A percentile compares a stretch with the other conserved stretches of the same genome.
Conservation (phyloP, 1,140 invertebrate species). For the Physella acuta region DNA sequence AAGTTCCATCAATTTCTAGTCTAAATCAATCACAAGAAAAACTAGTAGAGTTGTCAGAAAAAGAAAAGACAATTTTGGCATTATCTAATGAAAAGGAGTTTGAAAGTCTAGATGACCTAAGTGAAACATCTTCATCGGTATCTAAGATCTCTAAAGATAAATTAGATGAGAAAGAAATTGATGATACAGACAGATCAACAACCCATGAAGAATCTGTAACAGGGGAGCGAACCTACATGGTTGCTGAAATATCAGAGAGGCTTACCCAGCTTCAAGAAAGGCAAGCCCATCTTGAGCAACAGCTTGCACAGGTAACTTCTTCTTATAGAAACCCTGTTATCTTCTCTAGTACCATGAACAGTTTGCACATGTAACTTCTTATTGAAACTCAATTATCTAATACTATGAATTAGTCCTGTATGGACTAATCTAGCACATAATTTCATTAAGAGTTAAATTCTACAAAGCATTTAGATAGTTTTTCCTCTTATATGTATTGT, state of each 20-base stretch:
- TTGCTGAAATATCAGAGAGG: constrained; percentile 2
- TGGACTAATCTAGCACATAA: no score
- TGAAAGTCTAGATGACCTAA: constrained; percentile 27
- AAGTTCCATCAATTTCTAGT: constrained; percentile 7
- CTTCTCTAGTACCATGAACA: no score
- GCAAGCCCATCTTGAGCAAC: constrained; percentile 6
- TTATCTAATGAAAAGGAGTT: constrained; percentile 12
- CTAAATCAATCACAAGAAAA: constrained; percentile 6
- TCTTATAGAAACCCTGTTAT: no score
- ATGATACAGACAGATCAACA: constrained; percentile 16
- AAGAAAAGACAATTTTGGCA: constrained; percentile 4
- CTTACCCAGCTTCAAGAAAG: constrained; percentile 1
- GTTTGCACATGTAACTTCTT: no score
- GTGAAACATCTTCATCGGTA: constrained; percentile 23
- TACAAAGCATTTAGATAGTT: no score
- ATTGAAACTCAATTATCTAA: no score
- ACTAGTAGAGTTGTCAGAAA: constrained; percentile 16
- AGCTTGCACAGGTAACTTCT: constrained; percentile 16
- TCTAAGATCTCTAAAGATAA: constrained; percentile 6
- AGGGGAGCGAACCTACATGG: not conserved
- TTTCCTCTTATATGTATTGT: no score
- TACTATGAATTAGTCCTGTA: no score
- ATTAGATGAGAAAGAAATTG: constrained; percentile 53
- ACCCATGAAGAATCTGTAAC: constrained; percentile 5
- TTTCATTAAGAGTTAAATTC: no score